Conservation (phyloP, 37 sponge, comb jelly and placozoan genomes). For the Oopsacas minuta region DNA sequence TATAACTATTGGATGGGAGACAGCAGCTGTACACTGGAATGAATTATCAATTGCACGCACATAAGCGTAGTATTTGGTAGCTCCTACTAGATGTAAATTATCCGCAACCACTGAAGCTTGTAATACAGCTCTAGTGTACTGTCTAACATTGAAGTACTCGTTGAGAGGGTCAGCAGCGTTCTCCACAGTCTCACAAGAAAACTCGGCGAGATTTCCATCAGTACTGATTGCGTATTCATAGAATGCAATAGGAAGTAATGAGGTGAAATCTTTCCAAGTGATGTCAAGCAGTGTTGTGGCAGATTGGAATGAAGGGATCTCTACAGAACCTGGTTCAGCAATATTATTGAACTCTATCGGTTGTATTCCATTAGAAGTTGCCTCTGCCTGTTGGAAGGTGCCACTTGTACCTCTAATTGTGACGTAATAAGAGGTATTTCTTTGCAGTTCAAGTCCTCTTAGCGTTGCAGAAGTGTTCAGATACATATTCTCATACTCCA, state of each 20-base stretch:
- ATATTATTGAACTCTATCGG: constrained; percentile 25
- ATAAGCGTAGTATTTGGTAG: constrained; percentile 45
- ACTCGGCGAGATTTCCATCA: not conserved
- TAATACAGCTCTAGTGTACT: constrained; percentile 25
- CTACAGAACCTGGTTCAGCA: constrained; percentile 37
- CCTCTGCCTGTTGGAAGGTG: constrained; percentile 37
- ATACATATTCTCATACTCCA: constrained; percentile 46
- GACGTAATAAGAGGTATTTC: constrained; percentile 35
- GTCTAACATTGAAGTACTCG: constrained; percentile 30
- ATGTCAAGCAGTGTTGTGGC: constrained; percentile 21
- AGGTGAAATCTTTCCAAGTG: constrained; percentile 55
- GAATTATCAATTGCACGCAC: constrained; percentile 61
- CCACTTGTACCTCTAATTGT: constrained; percentile 62
- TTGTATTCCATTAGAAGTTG: constrained; percentile 60
- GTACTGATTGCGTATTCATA: constrained; percentile 62
- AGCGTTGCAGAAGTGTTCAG: constrained; percentile 32
- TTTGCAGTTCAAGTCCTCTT: constrained; percentile 26
- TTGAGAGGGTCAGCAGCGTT: constrained; percentile 17
- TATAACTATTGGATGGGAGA: constrained; percentile 21
- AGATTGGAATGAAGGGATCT: constrained; percentile 32
- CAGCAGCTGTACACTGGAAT: constrained; percentile 35
- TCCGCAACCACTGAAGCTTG: constrained; percentile 19
- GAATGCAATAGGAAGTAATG: constrained; percentile 39
- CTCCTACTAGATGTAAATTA: constrained; percentile 30
- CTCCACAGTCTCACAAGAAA: constrained; percentile 17